Evolutionary conservation across 1,140 invertebrate species (phyloP).

Genomic region (Bombus turneri): DNA sequence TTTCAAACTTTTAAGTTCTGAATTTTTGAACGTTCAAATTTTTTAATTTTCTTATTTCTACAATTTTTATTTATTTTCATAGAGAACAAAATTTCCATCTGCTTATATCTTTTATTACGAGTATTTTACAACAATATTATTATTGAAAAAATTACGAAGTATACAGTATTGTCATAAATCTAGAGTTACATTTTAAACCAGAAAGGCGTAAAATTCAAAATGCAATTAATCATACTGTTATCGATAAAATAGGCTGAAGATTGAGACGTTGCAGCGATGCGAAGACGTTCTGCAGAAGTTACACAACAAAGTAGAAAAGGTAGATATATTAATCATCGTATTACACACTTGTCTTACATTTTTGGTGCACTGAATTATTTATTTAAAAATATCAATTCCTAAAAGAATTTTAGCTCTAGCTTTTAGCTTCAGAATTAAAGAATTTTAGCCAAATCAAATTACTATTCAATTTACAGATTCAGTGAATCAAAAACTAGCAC

Average conservation of each 20-base stretch:
- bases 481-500: not conserved
- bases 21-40: not conserved
- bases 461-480: not conserved
- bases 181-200: not conserved
- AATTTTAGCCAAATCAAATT: not conserved
- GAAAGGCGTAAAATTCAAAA: not conserved
- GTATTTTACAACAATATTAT: not conserved
- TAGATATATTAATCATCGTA: constrained; percentile 61
- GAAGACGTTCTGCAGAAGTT: constrained; percentile 86
- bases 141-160: not conserved
- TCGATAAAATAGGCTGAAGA: constrained; percentile 83
- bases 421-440: too few species aligned
- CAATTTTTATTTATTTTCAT: not conserved
- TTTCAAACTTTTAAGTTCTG: constrained; percentile 9
- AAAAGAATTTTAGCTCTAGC: too few species aligned
- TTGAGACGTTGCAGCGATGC: constrained; percentile 86
- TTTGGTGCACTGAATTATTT: constrained; percentile 3
- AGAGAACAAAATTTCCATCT: too few species aligned
- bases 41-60: constrained; percentile 5
- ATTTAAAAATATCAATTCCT: not conserved
- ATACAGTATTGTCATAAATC: not conserved
- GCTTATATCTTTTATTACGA: not conserved
- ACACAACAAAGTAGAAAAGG: constrained; percentile 85
- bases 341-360: not conserved
- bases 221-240: constrained; percentile 39